Percentiles rank a stretch among this genome's conserved stretches.
phyloP scores from a whole-genome alignment of 2,113 vertebrate genomes.

The Petaurus breviceps region DNA sequence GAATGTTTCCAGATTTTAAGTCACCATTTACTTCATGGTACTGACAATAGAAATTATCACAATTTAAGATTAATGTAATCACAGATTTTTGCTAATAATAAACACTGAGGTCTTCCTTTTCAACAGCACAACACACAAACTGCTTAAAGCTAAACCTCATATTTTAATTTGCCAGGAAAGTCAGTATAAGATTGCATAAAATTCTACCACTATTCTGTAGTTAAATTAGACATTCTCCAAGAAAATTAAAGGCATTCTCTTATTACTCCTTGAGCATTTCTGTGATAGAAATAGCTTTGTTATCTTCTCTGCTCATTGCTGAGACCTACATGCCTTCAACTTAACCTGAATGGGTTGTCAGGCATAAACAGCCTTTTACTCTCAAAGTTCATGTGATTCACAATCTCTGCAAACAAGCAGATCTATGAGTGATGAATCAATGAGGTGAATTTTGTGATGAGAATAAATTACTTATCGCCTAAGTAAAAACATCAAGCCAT shows the following conservation, averaged over 20 bases:
- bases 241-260: slow-evolving; percentile 31
- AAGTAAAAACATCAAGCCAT: background rate
- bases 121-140: background rate
- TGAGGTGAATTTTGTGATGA: no score
- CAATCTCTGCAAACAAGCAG: background rate
- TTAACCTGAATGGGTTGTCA: background rate
- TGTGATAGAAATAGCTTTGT: background rate
- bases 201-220: background rate
- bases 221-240: slow-evolving; percentile 25
- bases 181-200: background rate
- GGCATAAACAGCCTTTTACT: background rate
- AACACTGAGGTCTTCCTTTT: background rate
- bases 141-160: background rate
- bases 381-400: background rate
- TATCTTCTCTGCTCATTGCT: background rate
- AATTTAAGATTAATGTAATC: background rate
- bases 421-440: background rate
- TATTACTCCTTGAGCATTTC: background rate
- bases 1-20: slow-evolving; percentile 23
- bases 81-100: slow-evolving; percentile 35
- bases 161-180: background rate
- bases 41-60: slow-evolving; percentile 13
- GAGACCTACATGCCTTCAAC: background rate
- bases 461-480: slow-evolving; percentile 3
- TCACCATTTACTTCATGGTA: background rate